Conservation (phyloP, 2,797 vertebrate genomes). For the Acanthurus lineatus region DNA sequence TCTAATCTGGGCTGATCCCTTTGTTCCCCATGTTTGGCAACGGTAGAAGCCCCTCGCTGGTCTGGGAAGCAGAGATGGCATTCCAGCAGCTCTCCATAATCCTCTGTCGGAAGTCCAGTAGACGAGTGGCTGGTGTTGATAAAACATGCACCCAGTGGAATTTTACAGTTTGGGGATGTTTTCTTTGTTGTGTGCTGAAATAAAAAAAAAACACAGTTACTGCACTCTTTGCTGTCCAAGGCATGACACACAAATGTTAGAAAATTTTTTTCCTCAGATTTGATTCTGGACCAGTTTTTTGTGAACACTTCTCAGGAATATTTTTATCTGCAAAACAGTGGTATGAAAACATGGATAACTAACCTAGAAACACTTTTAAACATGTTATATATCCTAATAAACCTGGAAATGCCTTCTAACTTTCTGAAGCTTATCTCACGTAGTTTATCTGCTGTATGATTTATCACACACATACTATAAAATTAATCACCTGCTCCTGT, state of each 20-base stretch:
- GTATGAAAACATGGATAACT: not conserved
- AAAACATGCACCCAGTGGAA: slow-evolving; percentile 82
- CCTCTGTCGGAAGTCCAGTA: slow-evolving; percentile 85
- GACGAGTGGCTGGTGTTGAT: slow-evolving; percentile 84
- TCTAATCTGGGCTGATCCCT: slow-evolving; percentile 83
- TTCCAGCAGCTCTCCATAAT: slow-evolving; percentile 85
- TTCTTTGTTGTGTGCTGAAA: slow-evolving; percentile 60
- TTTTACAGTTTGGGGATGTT: slow-evolving; percentile 78
- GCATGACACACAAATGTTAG: not conserved
- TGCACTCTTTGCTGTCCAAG: slow-evolving; percentile 42
- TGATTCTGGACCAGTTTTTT: not conserved
- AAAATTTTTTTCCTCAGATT: slow-evolving; percentile 15
- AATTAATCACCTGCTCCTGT: slow-evolving; percentile 43
- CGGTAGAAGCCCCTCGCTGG: slow-evolving; percentile 74
- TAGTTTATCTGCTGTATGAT: slow-evolving; percentile 2
- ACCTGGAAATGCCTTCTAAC: not conserved
- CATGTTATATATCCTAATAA: not conserved
- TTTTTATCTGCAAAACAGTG: slow-evolving; percentile 2
- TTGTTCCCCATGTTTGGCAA: slow-evolving; percentile 85
- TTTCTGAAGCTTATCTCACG: not conserved
- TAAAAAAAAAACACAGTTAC: slow-evolving; percentile 22
- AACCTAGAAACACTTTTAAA: slow-evolving; percentile 6
- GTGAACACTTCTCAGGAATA: not conserved
- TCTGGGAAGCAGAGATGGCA: slow-evolving; percentile 81
- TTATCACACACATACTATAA: slow-evolving; percentile 37